phyloP scores from a whole-genome alignment of 2,888 invertebrate genomes.

The Nephrotoma flavescens region DNA sequence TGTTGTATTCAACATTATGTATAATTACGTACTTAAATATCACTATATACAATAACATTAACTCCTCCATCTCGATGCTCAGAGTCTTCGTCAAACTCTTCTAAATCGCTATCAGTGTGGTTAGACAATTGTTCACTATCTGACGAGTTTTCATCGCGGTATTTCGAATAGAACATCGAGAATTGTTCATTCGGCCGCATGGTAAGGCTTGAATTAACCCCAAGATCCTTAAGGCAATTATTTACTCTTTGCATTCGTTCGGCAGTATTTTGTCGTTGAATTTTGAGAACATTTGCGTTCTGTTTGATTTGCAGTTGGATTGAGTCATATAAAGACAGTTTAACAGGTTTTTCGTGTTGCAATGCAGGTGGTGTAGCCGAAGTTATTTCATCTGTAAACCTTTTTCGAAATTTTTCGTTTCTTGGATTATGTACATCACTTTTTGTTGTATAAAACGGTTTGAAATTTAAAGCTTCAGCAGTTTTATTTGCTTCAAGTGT shows the following conservation, averaged over 20 bases:
- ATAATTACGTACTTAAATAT: not conserved
- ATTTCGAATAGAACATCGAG: conserved; percentile 6
- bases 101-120: not conserved
- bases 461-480: not conserved
- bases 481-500: conserved; percentile 5
- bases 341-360: not conserved
- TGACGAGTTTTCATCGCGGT: not conserved
- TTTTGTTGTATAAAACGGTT: conserved; percentile 8
- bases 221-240: not conserved
- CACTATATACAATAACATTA: not conserved
- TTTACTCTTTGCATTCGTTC: not conserved
- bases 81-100: conserved; percentile 1
- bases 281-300: not conserved
- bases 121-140: not conserved
- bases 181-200: not conserved
- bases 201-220: not conserved
- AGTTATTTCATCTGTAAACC: conserved; percentile 4
- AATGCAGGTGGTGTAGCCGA: conserved; percentile 7
- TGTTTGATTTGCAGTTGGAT: conserved; percentile 6
- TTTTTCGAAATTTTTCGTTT: conserved; percentile 7
- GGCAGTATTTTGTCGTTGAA: conserved; percentile 4
- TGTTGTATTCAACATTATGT: too few relatives aligned
- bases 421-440: conserved; percentile 5
- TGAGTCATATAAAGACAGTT: conserved; percentile 7
- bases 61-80: not conserved